Evolutionary conservation across 1,140 invertebrate genomes (phyloP).

Genomic region (Belonocnema kinseyi): DNA sequence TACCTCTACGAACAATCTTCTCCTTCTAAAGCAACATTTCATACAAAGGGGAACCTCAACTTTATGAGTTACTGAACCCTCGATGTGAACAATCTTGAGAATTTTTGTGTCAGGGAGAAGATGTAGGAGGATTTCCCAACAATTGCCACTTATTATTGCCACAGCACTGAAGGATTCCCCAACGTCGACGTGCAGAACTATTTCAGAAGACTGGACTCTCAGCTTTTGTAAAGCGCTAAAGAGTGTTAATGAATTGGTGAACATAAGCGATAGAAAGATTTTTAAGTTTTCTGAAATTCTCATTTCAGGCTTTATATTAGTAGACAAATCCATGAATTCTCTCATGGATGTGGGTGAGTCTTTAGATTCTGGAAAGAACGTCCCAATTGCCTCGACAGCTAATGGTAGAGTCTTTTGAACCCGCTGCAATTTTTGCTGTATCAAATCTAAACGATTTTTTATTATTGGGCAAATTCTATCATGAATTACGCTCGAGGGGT

Average conservation of each 20-base stretch:
- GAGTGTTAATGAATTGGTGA: background rate
- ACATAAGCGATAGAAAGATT: background rate
- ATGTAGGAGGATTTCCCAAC: background rate
- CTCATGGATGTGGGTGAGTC: background rate
- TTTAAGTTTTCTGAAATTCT: background rate
- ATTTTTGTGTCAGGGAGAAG: background rate
- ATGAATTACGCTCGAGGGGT: background rate
- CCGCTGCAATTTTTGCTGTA: background rate
- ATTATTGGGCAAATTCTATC: background rate
- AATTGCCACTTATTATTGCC: too few species aligned
- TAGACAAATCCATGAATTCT: background rate
- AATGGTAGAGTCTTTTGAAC: background rate
- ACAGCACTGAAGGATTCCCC: background rate
- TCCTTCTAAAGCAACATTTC: background rate
- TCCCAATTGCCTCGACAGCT: background rate
- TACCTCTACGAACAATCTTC: background rate
- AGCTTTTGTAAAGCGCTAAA: background rate
- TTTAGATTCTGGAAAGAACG: background rate
- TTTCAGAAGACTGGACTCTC: background rate
- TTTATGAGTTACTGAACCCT: background rate
- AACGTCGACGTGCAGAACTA: background rate
- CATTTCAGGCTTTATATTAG: too few species aligned
- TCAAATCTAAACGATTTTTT: background rate
- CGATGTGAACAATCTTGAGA: slow-evolving; percentile 5
- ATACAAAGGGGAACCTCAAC: background rate